These are phyloP conservation scores for Xyrichtys novacula DNA, from an alignment of 2,797 vertebrate genomes.

Conservation along the genomic window DNA sequence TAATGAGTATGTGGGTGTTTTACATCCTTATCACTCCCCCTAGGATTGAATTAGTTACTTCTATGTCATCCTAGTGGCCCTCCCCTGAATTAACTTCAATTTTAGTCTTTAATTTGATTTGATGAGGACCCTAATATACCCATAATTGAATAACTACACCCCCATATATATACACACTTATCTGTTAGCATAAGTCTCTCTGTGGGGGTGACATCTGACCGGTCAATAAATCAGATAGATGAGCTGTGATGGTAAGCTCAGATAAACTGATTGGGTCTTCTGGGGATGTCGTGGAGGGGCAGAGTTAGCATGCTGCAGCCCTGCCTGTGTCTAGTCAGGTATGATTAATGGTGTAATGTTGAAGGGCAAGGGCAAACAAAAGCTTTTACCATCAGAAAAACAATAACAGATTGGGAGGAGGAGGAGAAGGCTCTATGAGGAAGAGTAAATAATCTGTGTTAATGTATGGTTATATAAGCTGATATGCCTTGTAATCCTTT, in stretches of 20 bases:
- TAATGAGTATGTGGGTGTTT: slow-evolving; percentile 27
- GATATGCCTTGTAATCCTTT: slow-evolving; percentile 67
- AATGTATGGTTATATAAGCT: slow-evolving; percentile 69
- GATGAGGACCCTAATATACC: slow-evolving; percentile 38
- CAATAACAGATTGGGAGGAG: slow-evolving; percentile 66
- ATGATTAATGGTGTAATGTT: slow-evolving; percentile 75
- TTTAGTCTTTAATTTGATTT: slow-evolving; percentile 63
- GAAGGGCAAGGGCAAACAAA: slow-evolving; percentile 71
- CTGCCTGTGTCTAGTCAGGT: slow-evolving; percentile 70
- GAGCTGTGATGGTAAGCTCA: slow-evolving; percentile 52
- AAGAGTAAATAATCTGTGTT: slow-evolving; percentile 68
- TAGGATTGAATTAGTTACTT: slow-evolving; percentile 47
- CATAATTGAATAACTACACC: slow-evolving; percentile 68
- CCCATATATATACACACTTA: slow-evolving; percentile 59
- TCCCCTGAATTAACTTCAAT: slow-evolving; percentile 48
- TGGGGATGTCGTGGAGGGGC: slow-evolving; percentile 43
- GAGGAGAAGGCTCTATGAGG: slow-evolving; percentile 47
- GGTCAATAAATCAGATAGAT: slow-evolving; percentile 63
- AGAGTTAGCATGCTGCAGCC: slow-evolving; percentile 64
- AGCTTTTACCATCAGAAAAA: slow-evolving; percentile 71
- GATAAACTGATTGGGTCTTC: slow-evolving; percentile 68
- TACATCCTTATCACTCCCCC: slow-evolving; percentile 1
- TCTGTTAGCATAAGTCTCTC: slow-evolving; percentile 45
- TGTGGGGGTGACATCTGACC: slow-evolving; percentile 57
- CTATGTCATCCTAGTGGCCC: slow-evolving; percentile 44